Percentiles rank a stretch among this genome's conserved stretches.
These are phyloP conservation scores for Magallana ariakensis DNA, from an alignment of 1,140 invertebrate genomes.

Conservation along the genomic window DNA sequence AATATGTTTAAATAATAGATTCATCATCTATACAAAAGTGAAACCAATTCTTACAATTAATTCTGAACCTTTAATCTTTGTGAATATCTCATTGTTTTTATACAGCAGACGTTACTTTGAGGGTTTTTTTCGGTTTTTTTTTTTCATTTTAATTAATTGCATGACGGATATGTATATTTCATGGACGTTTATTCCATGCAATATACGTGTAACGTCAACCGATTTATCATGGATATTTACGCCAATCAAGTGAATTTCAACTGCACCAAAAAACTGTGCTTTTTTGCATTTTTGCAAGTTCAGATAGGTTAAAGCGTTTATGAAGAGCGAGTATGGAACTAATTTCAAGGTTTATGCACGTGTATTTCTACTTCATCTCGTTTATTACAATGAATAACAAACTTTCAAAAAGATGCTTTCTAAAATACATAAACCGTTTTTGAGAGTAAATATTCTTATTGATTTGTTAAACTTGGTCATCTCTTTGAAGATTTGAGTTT, in stretches of 20 bases:
- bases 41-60: too few relatives aligned
- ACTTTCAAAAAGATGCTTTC: constrained; percentile 32
- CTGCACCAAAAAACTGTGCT: neutral
- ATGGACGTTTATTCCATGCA: too few relatives aligned
- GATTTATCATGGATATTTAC: too few relatives aligned
- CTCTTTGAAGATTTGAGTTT: constrained; percentile 1
- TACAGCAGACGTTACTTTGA: too few relatives aligned
- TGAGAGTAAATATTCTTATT: neutral
- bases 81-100: too few relatives aligned
- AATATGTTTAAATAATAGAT: too few relatives aligned
- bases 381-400: constrained; percentile 35
- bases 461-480: constrained; percentile 25
- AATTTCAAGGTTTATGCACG: constrained; percentile 11
- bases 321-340: neutral
- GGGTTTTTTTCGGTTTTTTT: too few relatives aligned
- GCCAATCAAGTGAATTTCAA: neutral
- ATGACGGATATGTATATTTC: too few relatives aligned
- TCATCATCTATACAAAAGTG: too few relatives aligned
- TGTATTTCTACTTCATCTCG: neutral
- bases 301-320: neutral
- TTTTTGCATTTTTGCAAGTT: neutral
- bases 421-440: constrained; percentile 31
- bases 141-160: too few relatives aligned
- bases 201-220: too few relatives aligned
- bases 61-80: too few relatives aligned